phyloP scores from a whole-genome alignment of 2,888 invertebrate genomes.

The Leptogaster cylindrica region DNA sequence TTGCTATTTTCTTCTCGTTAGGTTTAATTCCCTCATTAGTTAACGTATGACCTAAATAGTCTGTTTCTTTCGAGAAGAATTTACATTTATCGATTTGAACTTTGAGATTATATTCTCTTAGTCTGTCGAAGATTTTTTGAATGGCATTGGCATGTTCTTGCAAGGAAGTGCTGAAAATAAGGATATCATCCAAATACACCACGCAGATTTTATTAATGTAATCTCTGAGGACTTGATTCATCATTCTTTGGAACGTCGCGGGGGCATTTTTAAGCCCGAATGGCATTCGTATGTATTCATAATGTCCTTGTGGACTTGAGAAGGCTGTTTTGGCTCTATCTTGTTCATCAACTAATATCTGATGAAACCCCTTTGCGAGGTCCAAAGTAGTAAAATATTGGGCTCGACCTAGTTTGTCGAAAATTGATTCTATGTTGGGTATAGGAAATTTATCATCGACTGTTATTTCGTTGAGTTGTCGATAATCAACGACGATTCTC shows the following conservation, averaged over 20 bases:
- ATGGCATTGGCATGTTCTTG: no score
- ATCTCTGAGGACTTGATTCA: slow-evolving; percentile 49
- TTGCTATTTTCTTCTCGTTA: not conserved
- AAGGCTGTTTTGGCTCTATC: slow-evolving; percentile 42
- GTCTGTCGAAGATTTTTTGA: no score
- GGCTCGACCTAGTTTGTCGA: slow-evolving; percentile 38
- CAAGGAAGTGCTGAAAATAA: slow-evolving; percentile 47
- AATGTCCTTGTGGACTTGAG: slow-evolving; percentile 37
- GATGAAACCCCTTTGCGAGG: slow-evolving; percentile 43
- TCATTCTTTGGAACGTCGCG: slow-evolving; percentile 48
- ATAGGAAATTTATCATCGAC: slow-evolving; percentile 44
- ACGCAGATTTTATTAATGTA: slow-evolving; percentile 50
- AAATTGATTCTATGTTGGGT: slow-evolving; percentile 41
- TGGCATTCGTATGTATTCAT: slow-evolving; percentile 31
- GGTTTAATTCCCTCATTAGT: slow-evolving; percentile 7
- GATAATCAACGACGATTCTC: slow-evolving; percentile 33
- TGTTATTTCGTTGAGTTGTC: slow-evolving; percentile 15
- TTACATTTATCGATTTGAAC: slow-evolving; percentile 1
- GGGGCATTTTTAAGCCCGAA: slow-evolving; percentile 42
- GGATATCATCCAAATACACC: slow-evolving; percentile 52
- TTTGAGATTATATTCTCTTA: no score
- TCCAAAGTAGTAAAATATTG: slow-evolving; percentile 44
- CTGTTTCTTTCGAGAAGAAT: not conserved
- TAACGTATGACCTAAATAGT: slow-evolving; percentile 3
- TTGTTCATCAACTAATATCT: slow-evolving; percentile 40